Evolutionary conservation across 53 echinoderm and acorn worm genomes (phyloP), one percentile per base, ranked within the genome.

Genomic region (Holothuria scabra): DNA sequence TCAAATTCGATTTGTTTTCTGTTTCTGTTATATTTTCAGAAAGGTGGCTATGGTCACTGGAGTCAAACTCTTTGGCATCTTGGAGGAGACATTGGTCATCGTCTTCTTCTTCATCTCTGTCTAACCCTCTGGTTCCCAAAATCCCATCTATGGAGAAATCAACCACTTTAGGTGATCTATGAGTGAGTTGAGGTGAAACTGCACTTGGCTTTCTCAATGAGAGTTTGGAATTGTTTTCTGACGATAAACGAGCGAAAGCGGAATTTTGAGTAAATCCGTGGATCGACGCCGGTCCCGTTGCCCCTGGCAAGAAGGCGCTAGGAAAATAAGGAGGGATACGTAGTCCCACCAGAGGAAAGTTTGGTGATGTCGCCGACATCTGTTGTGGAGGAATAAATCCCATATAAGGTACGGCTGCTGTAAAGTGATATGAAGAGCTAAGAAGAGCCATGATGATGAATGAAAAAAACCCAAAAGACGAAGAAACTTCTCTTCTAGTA

Each of bases 91-190:
- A 41, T 9, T 44, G 37, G 4, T 63, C 63, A 1, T 41, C 64
- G 14, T 76, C 76, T 52, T 64, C 65, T 23, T 62, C 81, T 2
- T 41, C 22, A 9, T 81, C 81, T 18, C 5, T 60, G 57, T 63
- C 58, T 32, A 28, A 32, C 18, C 32, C 61, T 75, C 41, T 60
- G n/a, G 69, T 90, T 61, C 93, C 95, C 24, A 93, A 79, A 57
- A 95, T 95, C 7, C 95, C 95, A 25, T 93, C 93, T 26, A 93
- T 93, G 24, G 93, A 93, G 84, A 95, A 93, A 85, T 93, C 92
- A 20, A 81, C 81, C 34, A 81, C 81, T 64, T 81, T 81, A 6
- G 81, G 34, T 31, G 62, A 22, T 29, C 81, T 61, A 12, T 35
- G 65, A 19, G 35, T 62, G 33, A 63, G 62, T 61, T 48, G 37